Evolutionary conservation across 2,888 invertebrate species (phyloP).

Genomic region (Aproaerema taeniolella): DNA sequence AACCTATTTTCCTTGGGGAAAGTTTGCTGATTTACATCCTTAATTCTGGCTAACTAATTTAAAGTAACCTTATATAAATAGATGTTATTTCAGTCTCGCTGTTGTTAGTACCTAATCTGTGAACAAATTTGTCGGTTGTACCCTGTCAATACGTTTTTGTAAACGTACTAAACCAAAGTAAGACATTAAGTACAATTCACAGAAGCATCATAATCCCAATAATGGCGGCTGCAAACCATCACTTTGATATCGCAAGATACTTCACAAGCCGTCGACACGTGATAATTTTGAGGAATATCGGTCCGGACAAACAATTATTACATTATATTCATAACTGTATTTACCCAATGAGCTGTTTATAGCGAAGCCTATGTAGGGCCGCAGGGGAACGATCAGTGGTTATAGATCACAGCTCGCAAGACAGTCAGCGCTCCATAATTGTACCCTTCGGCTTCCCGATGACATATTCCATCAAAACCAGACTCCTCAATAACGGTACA

Average conservation of each 20-base stretch:
- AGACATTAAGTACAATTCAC: too few relatives aligned
- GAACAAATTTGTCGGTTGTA: too few relatives aligned
- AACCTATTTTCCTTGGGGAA: too few relatives aligned
- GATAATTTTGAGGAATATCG: constrained; percentile 5
- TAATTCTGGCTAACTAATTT: too few relatives aligned
- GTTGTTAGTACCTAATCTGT: too few relatives aligned
- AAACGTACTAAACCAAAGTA: too few relatives aligned
- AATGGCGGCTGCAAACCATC: too few relatives aligned
- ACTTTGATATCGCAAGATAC: not conserved
- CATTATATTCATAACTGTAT: constrained; percentile 26
- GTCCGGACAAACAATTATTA: constrained; percentile 22
- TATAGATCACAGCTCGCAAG: constrained; percentile 54
- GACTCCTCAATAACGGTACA: constrained; percentile 38
- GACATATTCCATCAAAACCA: constrained; percentile 67
- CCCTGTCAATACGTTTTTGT: too few relatives aligned
- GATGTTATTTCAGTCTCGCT: too few relatives aligned
- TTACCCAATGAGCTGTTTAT: constrained; percentile 35
- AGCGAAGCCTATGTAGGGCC: constrained; percentile 49
- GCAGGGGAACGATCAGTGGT: constrained; percentile 49
- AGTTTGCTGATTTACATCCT: too few relatives aligned
- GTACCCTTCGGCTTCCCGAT: constrained; percentile 51
- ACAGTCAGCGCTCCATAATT: constrained; percentile 51
- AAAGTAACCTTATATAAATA: too few relatives aligned
- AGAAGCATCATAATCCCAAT: too few relatives aligned
- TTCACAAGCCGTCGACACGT: not conserved